phyloP scores from a whole-genome alignment of 64 coral and sea anemone species.

The Montipora sp. region DNA sequence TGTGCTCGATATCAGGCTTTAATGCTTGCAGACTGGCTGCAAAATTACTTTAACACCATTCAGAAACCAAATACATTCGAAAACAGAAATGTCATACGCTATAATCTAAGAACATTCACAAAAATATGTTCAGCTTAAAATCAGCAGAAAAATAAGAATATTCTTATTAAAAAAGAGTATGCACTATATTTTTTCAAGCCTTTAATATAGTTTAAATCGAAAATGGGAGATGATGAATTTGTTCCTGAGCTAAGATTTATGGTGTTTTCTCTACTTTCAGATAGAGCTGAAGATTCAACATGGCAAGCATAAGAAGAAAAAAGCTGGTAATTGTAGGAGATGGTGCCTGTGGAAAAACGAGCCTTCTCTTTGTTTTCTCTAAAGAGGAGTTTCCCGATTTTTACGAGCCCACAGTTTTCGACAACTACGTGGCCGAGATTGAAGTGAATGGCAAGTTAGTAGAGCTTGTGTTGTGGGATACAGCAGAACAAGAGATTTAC shows the following conservation, averaged over 20 bases:
- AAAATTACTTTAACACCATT: too few species aligned
- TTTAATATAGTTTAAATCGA: too few species aligned
- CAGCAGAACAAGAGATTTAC: constrained; percentile 61
- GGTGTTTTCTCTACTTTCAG: neutral
- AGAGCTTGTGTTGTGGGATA: constrained; percentile 62
- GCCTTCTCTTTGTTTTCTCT: constrained; percentile 89
- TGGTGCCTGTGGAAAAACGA: constrained; percentile 97
- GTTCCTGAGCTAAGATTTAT: neutral
- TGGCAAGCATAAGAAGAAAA: constrained; percentile 88
- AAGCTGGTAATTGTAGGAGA: constrained; percentile 92
- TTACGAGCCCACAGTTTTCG: constrained; percentile 88
- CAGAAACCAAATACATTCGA: too few species aligned
- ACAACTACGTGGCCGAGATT: constrained; percentile 92
- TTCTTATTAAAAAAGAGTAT: too few species aligned
- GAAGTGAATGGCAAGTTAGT: constrained; percentile 88
- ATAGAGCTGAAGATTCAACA: neutral
- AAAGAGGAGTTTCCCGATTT: constrained; percentile 90
- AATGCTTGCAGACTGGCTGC: too few species aligned
- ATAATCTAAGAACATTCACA: too few species aligned
- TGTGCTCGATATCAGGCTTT: too few species aligned
- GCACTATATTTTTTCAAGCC: too few species aligned
- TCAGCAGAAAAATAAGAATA: too few species aligned
- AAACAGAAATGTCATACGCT: too few species aligned
- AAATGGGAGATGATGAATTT: neutral
- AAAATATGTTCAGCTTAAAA: too few species aligned